Conservation (phyloP, 2,113 vertebrate genomes). For the Sinosuthora webbiana region DNA sequence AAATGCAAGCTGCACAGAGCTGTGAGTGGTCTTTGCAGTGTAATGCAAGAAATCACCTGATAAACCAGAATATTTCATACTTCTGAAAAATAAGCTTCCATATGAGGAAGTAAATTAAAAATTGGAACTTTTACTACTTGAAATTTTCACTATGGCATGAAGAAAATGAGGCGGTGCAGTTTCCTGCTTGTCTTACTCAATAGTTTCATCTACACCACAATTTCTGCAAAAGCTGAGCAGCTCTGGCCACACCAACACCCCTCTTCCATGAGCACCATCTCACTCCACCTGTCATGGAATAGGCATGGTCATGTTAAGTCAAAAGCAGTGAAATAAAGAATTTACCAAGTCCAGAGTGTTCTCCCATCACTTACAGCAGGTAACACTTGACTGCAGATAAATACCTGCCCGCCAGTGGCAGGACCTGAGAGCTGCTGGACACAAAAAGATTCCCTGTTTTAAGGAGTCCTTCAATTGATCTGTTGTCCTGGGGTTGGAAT, state of each 20-base stretch:
- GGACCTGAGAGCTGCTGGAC: not conserved
- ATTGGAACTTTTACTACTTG: not conserved
- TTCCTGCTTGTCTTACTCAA: not conserved
- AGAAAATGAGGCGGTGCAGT: not conserved
- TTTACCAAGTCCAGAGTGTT: accelerated
- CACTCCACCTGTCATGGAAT: not conserved
- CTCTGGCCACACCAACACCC: not conserved
- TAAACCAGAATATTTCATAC: not conserved
- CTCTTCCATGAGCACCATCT: not conserved
- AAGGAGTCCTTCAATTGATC: not conserved
- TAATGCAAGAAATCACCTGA: not conserved
- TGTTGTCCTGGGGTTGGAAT: not conserved
- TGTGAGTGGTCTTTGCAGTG: not conserved
- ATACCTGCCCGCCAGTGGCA: not conserved
- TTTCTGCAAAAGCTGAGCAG: not conserved
- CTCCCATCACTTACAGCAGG: not conserved
- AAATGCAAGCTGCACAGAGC: not conserved
- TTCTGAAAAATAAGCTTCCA: not conserved
- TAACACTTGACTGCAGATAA: not conserved
- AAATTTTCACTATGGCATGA: not conserved
- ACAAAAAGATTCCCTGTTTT: not conserved
- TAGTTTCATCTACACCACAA: not conserved
- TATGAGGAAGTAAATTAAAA: not conserved
- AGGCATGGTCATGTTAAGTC: not conserved
- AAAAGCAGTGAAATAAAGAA: not conserved